phyloP scores from a whole-genome alignment of 2,888 invertebrate genomes.

The Anticlea derivata region DNA sequence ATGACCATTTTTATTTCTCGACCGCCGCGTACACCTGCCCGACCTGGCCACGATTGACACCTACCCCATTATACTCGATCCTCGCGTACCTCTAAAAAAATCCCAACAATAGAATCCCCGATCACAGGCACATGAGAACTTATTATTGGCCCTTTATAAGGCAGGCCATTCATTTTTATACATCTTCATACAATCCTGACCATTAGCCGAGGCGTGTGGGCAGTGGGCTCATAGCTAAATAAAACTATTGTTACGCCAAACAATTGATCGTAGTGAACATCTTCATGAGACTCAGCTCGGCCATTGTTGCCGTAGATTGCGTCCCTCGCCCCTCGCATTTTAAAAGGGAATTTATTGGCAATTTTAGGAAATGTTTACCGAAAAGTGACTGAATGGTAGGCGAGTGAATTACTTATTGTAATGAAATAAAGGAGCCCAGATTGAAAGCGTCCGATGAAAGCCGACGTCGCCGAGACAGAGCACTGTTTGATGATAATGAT shows the following conservation, averaged over 20 bases:
- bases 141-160: slow-evolving; percentile 79
- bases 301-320: slow-evolving; percentile 61
- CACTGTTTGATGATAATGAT: slow-evolving; percentile 79
- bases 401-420: slow-evolving; percentile 81
- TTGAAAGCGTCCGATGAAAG: slow-evolving; percentile 80
- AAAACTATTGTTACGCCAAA: slow-evolving; percentile 80
- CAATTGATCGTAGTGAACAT: slow-evolving; percentile 81
- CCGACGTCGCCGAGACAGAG: slow-evolving; percentile 61
- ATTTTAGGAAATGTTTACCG: slow-evolving; percentile 79
- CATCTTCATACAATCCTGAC: slow-evolving; percentile 80
- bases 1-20: slow-evolving; percentile 78
- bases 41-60: slow-evolving; percentile 75
- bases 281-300: slow-evolving; percentile 70
- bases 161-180: slow-evolving; percentile 74
- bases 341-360: slow-evolving; percentile 79
- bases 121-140: slow-evolving; percentile 79
- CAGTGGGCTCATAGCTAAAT: slow-evolving; percentile 80
- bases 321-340: slow-evolving; percentile 63
- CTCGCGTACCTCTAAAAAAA: slow-evolving; percentile 67
- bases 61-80: slow-evolving; percentile 75
- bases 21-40: slow-evolving; percentile 70
- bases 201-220: slow-evolving; percentile 82
- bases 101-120: slow-evolving; percentile 68
- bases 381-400: slow-evolving; percentile 77
- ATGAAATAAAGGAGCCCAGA: slow-evolving; percentile 80